phyloP scores from a whole-genome alignment of 1,140 invertebrate genomes.

The Aphidius gifuensis region DNA sequence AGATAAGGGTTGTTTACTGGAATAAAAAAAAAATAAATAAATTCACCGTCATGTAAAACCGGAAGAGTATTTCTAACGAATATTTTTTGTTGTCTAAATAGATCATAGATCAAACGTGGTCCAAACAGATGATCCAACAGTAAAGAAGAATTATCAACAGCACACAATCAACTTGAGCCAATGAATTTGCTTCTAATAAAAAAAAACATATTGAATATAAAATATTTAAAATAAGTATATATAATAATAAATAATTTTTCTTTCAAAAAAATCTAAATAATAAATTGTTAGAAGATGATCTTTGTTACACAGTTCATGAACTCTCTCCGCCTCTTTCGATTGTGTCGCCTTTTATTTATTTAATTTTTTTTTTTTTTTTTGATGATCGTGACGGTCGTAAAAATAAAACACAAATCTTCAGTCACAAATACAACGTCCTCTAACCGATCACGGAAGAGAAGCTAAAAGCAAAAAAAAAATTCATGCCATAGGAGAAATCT shows the following conservation, averaged over 20 bases:
- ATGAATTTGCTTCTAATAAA: constrained; percentile 17
- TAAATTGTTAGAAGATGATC: background rate
- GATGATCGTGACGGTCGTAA: constrained; percentile 13
- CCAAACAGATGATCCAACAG: too few relatives aligned
- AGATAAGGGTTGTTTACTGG: too few relatives aligned
- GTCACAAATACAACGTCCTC: constrained; percentile 4
- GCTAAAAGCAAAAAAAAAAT: too few relatives aligned
- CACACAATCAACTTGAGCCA: too few relatives aligned
- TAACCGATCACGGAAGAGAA: constrained; percentile 3
- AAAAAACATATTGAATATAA: constrained; percentile 4
- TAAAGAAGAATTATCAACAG: too few relatives aligned
- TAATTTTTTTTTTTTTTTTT: background rate
- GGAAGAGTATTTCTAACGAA: too few relatives aligned
- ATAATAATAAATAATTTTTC: constrained; percentile 18
- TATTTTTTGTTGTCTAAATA: too few relatives aligned
- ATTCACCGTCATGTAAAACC: too few relatives aligned
- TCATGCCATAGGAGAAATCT: too few relatives aligned
- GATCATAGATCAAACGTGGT: too few relatives aligned
- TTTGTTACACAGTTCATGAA: constrained; percentile 1
- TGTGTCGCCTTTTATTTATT: background rate
- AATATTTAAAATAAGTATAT: constrained; percentile 16
- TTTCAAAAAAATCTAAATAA: too few relatives aligned
- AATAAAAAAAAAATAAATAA: too few relatives aligned
- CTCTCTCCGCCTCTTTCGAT: constrained; percentile 2
- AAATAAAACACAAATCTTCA: constrained; percentile 9